Evolutionary conservation across 2,797 vertebrate species (phyloP).

Genomic region (Cirrhinus molitorella): DNA sequence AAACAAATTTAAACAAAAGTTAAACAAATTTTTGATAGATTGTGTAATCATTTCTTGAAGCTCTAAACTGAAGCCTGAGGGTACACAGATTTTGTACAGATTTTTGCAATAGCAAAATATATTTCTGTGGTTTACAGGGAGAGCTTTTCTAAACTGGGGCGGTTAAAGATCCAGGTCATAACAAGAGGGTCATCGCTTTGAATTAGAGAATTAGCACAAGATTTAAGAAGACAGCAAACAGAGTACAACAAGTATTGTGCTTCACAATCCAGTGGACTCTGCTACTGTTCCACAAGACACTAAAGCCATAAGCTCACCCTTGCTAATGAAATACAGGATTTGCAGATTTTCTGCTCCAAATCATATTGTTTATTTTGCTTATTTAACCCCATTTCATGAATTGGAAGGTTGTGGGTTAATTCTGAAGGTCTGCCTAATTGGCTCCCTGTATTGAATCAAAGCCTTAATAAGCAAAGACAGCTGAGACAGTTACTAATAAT

Average conservation of each 20-base stretch:
- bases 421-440: conserved; percentile 24
- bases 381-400: conserved; percentile 9
- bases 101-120: not conserved
- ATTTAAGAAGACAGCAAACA: not conserved
- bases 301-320: not conserved
- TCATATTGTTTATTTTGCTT: conserved; percentile 9
- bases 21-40: too few relatives aligned
- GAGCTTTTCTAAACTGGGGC: conserved; percentile 5
- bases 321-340: conserved; percentile 4
- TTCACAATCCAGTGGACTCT: not conserved
- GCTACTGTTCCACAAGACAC: not conserved
- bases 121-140: conserved; percentile 15
- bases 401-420: conserved; percentile 24
- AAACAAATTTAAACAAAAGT: too few relatives aligned
- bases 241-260: not conserved
- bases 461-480: conserved; percentile 41
- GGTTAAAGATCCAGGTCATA: conserved; percentile 37
- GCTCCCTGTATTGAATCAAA: conserved; percentile 31
- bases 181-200: conserved; percentile 14
- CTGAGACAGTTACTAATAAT: conserved; percentile 38
- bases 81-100: not conserved
- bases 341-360: not conserved
- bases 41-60: not conserved
- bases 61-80: not conserved
- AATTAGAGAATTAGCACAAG: not conserved